These are phyloP conservation scores for Fistularia commersonii DNA, from an alignment of 2,797 vertebrate species.

Conservation along the genomic window DNA sequence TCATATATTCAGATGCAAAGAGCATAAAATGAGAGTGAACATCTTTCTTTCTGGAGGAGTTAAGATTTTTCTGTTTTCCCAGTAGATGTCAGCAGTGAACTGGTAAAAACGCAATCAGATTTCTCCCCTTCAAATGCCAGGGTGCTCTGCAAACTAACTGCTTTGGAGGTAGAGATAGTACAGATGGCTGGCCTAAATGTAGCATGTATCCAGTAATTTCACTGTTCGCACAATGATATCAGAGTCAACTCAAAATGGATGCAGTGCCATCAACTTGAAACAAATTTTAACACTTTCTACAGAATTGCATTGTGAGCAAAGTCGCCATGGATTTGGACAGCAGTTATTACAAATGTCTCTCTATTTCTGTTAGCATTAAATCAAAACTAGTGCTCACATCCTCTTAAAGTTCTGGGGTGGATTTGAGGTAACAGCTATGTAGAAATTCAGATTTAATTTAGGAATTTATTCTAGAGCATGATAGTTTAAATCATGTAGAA, in stretches of 20 bases:
- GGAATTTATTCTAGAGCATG: conserved; percentile 62
- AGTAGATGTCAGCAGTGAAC: conserved; percentile 79
- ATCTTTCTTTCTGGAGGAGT: neutral
- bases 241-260: conserved; percentile 76
- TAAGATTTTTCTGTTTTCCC: conserved; percentile 33
- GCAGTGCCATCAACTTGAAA: conserved; percentile 73
- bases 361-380: conserved; percentile 66
- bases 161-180: conserved; percentile 72
- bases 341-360: conserved; percentile 73
- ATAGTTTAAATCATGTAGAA: conserved; percentile 29
- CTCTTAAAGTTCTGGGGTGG: conserved; percentile 70
- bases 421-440: conserved; percentile 71
- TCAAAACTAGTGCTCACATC: conserved; percentile 67
- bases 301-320: conserved; percentile 75
- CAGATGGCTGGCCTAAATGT: conserved; percentile 74
- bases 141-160: conserved; percentile 44
- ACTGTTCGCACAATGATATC: conserved; percentile 73
- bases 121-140: conserved; percentile 12
- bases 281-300: conserved; percentile 75
- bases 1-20: too few relatives aligned
- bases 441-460: conserved; percentile 71
- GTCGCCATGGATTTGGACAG: conserved; percentile 66
- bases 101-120: conserved; percentile 32
- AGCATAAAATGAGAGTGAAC: neutral
- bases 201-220: conserved; percentile 76